These are phyloP conservation scores for Clepsis dumicolana DNA, from an alignment of 2,888 invertebrate species.

Conservation along the genomic window DNA sequence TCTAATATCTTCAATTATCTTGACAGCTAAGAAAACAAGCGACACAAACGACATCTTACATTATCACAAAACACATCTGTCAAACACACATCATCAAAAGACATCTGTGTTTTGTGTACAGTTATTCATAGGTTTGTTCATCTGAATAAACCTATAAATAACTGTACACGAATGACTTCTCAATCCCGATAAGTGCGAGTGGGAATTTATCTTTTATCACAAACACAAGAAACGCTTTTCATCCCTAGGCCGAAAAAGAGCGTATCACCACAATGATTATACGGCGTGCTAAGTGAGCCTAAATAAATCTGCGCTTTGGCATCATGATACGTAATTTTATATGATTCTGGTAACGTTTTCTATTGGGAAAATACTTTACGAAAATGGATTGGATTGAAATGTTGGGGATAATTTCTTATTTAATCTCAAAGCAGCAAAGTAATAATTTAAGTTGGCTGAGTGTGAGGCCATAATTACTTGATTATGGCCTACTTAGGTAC, in stretches of 20 bases:
- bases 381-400: background rate
- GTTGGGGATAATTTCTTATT: background rate
- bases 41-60: no score
- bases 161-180: background rate
- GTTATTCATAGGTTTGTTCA: no score
- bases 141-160: background rate
- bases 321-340: conserved; percentile 8
- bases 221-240: background rate
- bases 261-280: conserved; percentile 15
- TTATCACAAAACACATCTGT: no score
- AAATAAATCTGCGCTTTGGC: conserved; percentile 16
- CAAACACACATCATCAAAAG: no score
- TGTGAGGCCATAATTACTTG: no score
- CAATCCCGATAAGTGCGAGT: background rate
- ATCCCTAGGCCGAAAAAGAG: background rate
- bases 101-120: no score
- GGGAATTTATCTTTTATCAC: conserved; percentile 2
- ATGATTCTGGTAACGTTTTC: conserved; percentile 3
- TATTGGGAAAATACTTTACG: conserved; percentile 1
- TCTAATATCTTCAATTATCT: no score
- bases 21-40: no score
- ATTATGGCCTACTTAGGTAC: no score
- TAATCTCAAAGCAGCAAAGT: no score
- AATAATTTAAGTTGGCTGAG: no score
- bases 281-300: conserved; percentile 15